phyloP scores from a whole-genome alignment of 2,888 invertebrate genomes.

The Fragum sueziense region DNA sequence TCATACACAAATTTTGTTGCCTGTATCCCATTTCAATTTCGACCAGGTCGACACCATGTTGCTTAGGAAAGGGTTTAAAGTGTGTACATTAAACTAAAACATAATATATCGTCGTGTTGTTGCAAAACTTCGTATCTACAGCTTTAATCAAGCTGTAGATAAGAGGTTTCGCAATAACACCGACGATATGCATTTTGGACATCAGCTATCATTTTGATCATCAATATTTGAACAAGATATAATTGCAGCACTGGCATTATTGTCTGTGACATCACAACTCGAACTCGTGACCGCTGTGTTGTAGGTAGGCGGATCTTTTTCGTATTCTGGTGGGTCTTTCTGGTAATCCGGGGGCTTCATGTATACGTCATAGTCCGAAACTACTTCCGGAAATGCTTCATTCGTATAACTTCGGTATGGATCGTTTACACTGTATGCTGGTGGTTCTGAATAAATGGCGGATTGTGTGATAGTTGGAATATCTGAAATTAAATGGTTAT shows the following conservation, averaged over 20 bases:
- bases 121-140: too few relatives aligned
- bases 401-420: constrained; percentile 10
- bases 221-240: background rate
- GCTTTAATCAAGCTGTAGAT: too few relatives aligned
- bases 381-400: constrained; percentile 11
- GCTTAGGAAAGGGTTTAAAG: too few relatives aligned
- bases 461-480: constrained; percentile 7
- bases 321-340: constrained; percentile 15
- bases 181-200: too few relatives aligned
- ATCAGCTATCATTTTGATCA: background rate
- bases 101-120: too few relatives aligned
- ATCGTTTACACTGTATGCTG: constrained; percentile 1
- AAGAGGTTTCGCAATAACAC: too few relatives aligned
- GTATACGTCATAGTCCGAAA: background rate
- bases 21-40: too few relatives aligned
- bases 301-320: constrained; percentile 14
- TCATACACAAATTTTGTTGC: too few relatives aligned
- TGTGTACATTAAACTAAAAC: too few relatives aligned
- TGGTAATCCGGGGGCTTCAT: constrained; percentile 16
- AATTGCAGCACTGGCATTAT: background rate
- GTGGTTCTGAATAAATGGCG: constrained; percentile 4
- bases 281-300: constrained; percentile 6
- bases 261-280: background rate
- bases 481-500: too few relatives aligned
- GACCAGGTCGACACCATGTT: too few relatives aligned